phyloP scores from a whole-genome alignment of 2,113 vertebrate species.

The Hippotragus niger region DNA sequence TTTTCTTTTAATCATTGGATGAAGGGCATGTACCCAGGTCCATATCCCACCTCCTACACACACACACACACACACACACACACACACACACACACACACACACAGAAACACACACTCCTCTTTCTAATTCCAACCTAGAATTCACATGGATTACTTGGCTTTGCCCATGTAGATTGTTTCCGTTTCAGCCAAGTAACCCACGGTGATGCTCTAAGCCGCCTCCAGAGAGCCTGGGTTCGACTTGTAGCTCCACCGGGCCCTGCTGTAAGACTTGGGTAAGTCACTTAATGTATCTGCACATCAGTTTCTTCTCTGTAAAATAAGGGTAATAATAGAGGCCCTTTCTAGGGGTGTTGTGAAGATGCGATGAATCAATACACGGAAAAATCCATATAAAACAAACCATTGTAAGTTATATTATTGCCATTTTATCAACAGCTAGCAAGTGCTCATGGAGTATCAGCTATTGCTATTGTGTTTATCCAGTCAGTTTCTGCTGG shows the following conservation, averaged over 20 bases:
- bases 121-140: neutral
- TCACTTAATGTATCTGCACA: neutral
- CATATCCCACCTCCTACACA: neutral
- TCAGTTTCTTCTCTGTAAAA: neutral
- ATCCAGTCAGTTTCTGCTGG: neutral
- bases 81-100: neutral
- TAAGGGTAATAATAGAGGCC: neutral
- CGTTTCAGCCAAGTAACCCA: neutral
- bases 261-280: neutral
- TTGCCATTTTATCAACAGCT: neutral
- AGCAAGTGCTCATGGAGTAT: neutral
- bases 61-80: neutral
- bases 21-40: neutral
- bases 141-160: neutral
- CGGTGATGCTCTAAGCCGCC: rapidly evolving
- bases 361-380: neutral
- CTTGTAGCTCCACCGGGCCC: neutral
- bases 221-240: neutral
- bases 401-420: neutral
- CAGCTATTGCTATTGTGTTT: neutral
- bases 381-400: neutral
- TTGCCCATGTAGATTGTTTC: neutral
- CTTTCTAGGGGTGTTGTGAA: neutral
- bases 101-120: neutral
- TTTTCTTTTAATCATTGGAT: neutral